Evolutionary conservation across 2,797 vertebrate genomes (phyloP).

Genomic region (Tamandua tetradactyla): DNA sequence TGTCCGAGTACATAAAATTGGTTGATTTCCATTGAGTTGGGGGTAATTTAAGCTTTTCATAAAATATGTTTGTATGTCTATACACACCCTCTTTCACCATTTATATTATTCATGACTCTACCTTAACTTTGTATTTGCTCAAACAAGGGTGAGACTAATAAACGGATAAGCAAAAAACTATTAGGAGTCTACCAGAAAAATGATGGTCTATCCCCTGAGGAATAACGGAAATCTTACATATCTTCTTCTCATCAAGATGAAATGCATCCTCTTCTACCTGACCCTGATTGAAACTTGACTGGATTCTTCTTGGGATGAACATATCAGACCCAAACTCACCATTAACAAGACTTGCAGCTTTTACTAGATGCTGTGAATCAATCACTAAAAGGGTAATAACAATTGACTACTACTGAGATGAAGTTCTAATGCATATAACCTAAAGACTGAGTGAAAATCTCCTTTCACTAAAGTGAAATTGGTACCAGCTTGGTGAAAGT

Average conservation of each 20-base stretch:
- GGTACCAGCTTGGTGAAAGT: not conserved
- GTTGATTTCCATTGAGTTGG: conserved; percentile 2
- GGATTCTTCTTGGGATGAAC: conserved; percentile 32
- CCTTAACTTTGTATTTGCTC: conserved; percentile 28
- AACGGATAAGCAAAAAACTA: conserved; percentile 1
- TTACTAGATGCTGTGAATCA: conserved; percentile 17
- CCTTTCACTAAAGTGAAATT: not conserved
- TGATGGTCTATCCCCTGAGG: not conserved
- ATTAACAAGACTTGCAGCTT: conserved; percentile 55
- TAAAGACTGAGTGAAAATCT: not conserved
- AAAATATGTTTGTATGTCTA: conserved; percentile 39
- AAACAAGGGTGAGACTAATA: conserved; percentile 36
- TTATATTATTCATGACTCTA: conserved; percentile 31
- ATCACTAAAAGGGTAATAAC: not conserved
- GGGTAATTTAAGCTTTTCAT: conserved; percentile 33
- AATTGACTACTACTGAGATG: not conserved
- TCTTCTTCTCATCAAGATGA: conserved; percentile 12
- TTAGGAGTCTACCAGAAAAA: conserved; percentile 14
- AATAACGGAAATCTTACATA: conserved; percentile 30
- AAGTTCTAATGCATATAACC: conserved; percentile 28
- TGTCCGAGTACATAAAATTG: conserved; percentile 17
- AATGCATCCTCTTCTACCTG: not conserved
- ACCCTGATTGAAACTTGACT: conserved; percentile 24
- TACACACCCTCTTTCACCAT: not conserved
- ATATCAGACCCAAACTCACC: conserved; percentile 25